phyloP scores from a whole-genome alignment of 2,113 vertebrate genomes.

The Rhegmatorhina hoffmannsi region DNA sequence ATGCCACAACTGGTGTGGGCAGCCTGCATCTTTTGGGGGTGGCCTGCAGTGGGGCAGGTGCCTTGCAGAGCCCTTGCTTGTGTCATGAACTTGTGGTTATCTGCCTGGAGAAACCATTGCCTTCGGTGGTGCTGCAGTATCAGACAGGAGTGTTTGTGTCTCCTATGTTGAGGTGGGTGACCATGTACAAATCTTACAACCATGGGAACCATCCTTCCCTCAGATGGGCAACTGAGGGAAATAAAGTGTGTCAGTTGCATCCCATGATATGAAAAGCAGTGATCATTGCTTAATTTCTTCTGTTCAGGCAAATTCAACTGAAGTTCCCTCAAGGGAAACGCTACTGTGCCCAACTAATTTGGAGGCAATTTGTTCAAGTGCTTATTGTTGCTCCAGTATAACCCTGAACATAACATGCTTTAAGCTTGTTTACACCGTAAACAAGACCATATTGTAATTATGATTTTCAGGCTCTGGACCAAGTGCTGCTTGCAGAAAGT shows the following conservation, averaged over 20 bases:
- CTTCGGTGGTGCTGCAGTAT: fast-evolving
- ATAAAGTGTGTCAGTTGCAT: background rate
- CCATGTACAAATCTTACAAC: background rate
- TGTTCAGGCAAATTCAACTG: background rate
- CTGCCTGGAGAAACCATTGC: background rate
- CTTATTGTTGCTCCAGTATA: background rate
- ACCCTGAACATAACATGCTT: background rate
- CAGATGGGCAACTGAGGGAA: background rate
- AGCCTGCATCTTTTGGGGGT: fast-evolving
- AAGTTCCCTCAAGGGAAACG: background rate
- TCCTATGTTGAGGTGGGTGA: background rate
- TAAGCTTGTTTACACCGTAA: background rate
- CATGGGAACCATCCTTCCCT: too few relatives aligned
- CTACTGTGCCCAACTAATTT: background rate
- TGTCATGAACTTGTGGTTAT: background rate
- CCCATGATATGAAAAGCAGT: background rate
- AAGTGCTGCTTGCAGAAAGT: background rate
- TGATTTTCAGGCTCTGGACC: background rate
- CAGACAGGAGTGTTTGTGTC: background rate
- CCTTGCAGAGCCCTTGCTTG: fast-evolving
- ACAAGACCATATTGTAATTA: background rate
- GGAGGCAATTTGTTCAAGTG: background rate
- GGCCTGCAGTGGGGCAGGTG: background rate
- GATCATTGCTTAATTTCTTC: background rate
- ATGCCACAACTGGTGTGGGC: fast-evolving